A percentile compares a stretch with the other conserved stretches of the same genome.
Conservation (phyloP, 2,888 invertebrate genomes). For the Drosophila stalkeri region DNA sequence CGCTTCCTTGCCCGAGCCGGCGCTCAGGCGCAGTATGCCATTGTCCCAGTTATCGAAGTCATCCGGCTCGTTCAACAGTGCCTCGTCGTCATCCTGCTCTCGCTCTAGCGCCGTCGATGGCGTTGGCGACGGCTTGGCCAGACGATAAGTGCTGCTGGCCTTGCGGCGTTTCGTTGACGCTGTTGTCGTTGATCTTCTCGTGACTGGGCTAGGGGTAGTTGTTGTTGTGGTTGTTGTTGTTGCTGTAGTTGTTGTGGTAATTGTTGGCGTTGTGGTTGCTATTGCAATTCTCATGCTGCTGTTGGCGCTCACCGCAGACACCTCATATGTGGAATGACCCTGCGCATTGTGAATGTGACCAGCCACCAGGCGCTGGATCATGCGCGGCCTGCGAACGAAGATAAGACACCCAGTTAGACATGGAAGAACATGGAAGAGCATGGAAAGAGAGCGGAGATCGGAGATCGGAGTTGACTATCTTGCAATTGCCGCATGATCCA, state of each 20-base stretch:
- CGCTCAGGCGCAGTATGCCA: conserved; percentile 89
- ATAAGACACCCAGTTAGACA: neutral
- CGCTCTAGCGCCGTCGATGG: conserved; percentile 2
- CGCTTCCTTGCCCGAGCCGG: conserved; percentile 88
- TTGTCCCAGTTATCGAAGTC: conserved; percentile 87
- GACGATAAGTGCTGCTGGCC: conserved; percentile 76
- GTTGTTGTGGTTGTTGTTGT: conserved; percentile 17
- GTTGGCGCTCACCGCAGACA: conserved; percentile 76
- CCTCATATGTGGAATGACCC: conserved; percentile 77
- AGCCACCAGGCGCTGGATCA: conserved; percentile 89
- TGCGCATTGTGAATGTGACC: conserved; percentile 87
- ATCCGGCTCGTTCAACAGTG: conserved; percentile 82
- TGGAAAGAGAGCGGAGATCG: neutral
- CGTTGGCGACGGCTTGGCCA: conserved; percentile 36
- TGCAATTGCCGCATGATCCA: conserved; percentile 9
- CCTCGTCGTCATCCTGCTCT: conserved; percentile 78
- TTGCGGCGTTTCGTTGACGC: conserved; percentile 46
- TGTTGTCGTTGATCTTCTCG: conserved; percentile 6
- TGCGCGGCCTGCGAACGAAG: conserved; percentile 84
- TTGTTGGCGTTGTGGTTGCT: conserved; percentile 14
- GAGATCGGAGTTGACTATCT: too few relatives aligned
- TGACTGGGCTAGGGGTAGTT: neutral
- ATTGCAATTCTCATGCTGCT: conserved; percentile 58
- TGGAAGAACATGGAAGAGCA: too few relatives aligned
- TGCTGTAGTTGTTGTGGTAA: conserved; percentile 9